Conservation (phyloP, 2,888 invertebrate species). For the Tribolium freemani region DNA sequence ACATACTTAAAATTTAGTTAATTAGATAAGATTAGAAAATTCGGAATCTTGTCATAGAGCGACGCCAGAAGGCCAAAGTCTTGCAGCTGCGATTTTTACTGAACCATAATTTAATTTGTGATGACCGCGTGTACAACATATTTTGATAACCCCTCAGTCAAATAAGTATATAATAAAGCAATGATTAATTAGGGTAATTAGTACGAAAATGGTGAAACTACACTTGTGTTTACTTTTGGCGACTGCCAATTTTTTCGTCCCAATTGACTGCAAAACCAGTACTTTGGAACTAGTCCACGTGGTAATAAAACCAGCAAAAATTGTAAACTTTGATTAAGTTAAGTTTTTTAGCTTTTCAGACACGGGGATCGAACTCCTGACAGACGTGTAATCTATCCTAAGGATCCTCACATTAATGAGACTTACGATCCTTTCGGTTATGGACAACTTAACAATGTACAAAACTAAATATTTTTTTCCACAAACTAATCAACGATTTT, state of each 20-base stretch:
- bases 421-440: constrained; percentile 71
- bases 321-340: not conserved
- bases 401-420: constrained; percentile 68
- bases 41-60: no score
- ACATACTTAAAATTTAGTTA: no score
- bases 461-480: not conserved
- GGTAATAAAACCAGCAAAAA: constrained; percentile 41
- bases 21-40: no score
- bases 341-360: constrained; percentile 67
- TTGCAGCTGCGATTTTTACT: not conserved
- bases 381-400: constrained; percentile 58
- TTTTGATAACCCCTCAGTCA: not conserved
- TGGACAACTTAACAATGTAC: constrained; percentile 72
- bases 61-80: not conserved
- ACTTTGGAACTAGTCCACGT: constrained; percentile 54
- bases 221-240: not conserved
- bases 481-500: constrained; percentile 19
- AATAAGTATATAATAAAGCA: not conserved
- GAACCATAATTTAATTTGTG: not conserved
- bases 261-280: constrained; percentile 18
- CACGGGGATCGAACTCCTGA: constrained; percentile 65
- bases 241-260: not conserved
- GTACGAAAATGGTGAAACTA: not conserved
- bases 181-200: not conserved
- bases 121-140: not conserved